Evolutionary conservation across 2,888 invertebrate species (phyloP).

Genomic region (Luffia ferchaultella): DNA sequence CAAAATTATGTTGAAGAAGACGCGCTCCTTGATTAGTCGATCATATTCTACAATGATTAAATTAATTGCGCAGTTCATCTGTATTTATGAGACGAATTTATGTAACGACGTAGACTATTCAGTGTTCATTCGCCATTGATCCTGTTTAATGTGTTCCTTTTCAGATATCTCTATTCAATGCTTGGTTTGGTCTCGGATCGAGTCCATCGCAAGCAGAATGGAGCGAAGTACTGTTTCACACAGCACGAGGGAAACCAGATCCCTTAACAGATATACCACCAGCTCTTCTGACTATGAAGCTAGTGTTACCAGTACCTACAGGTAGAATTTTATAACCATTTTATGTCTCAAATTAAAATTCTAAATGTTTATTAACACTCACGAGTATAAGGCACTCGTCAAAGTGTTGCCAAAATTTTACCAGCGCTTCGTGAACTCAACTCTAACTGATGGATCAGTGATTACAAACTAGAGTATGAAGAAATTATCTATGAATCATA

Average conservation of each 20-base stretch:
- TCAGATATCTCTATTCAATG: slow-evolving; percentile 42
- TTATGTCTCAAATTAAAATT: neutral
- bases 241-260: slow-evolving; percentile 34
- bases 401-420: too few relatives aligned
- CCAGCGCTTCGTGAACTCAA: too few relatives aligned
- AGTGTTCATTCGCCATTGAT: neutral
- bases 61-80: neutral
- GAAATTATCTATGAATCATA: too few relatives aligned
- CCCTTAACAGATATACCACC: slow-evolving; percentile 45
- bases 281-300: slow-evolving; percentile 35
- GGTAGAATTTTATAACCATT: slow-evolving; percentile 1
- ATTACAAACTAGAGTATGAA: too few relatives aligned
- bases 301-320: slow-evolving; percentile 17
- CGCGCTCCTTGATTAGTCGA: too few relatives aligned
- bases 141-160: neutral
- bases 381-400: too few relatives aligned
- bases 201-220: slow-evolving; percentile 17
- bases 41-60: neutral
- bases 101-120: neutral
- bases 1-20: too few relatives aligned
- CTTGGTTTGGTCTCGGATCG: slow-evolving; percentile 28
- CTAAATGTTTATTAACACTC: too few relatives aligned
- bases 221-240: slow-evolving; percentile 26
- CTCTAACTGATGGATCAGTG: too few relatives aligned
- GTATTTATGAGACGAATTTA: neutral